A percentile compares a stretch with the other conserved stretches of the same genome.
phyloP scores from a whole-genome alignment of 1,140 invertebrate genomes.

The Drosophila albomicans region DNA sequence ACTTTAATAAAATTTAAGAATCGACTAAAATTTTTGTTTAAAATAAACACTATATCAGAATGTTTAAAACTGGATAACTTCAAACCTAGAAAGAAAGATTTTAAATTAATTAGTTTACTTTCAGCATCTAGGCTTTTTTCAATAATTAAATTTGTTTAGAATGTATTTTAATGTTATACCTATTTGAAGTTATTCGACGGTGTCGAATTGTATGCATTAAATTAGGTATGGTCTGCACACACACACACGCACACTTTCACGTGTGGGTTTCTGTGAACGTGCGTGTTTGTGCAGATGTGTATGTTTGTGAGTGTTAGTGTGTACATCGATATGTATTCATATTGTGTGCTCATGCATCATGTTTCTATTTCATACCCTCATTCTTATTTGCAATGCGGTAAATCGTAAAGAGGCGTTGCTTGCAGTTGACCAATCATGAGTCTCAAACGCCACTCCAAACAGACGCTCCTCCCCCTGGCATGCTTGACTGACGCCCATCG shows the following conservation, averaged over 20 bases:
- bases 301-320: background rate
- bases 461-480: slow-evolving; percentile 31
- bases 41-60: background rate
- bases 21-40: background rate
- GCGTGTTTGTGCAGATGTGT: background rate
- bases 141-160: slow-evolving; percentile 15
- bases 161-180: slow-evolving; percentile 15
- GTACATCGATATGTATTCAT: slow-evolving; percentile 23
- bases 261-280: background rate
- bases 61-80: background rate
- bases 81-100: background rate
- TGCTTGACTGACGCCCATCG: slow-evolving; percentile 12
- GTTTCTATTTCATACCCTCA: slow-evolving; percentile 49
- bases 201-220: slow-evolving; percentile 35
- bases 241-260: background rate
- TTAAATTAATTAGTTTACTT: slow-evolving; percentile 9
- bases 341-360: slow-evolving; percentile 39
- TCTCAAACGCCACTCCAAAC: background rate
- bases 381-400: slow-evolving; percentile 30
- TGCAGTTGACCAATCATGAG: slow-evolving; percentile 35
- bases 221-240: slow-evolving; percentile 21
- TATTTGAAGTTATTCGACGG: slow-evolving; percentile 4
- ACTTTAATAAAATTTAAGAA: too few relatives aligned
- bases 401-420: slow-evolving; percentile 35
- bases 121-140: background rate